Conservation (phyloP, 92 coral and sea anemone species). For the Nematostella vectensis region DNA sequence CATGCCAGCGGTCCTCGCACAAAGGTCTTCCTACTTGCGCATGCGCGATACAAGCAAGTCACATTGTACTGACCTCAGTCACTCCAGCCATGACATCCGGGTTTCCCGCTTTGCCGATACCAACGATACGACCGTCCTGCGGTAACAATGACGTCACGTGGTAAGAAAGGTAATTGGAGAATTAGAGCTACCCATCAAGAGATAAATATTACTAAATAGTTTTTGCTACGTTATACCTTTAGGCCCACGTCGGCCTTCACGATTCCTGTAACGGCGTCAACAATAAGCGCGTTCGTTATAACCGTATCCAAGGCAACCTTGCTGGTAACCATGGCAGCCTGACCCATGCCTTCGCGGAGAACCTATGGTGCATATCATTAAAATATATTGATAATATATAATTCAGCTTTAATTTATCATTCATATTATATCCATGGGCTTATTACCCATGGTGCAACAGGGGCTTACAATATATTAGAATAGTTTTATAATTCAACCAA, state of each 20-base stretch:
- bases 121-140: slow-evolving; percentile 49
- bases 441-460: no score
- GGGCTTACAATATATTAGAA: no score
- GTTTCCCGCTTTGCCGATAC: slow-evolving; percentile 61
- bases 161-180: no score
- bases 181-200: not conserved
- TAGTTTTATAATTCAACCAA: no score
- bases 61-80: slow-evolving; percentile 49
- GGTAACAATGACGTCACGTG: no score
- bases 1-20: no score
- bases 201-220: no score
- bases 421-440: no score
- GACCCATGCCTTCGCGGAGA: slow-evolving; percentile 63
- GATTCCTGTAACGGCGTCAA: slow-evolving; percentile 59
- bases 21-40: no score
- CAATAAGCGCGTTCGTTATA: slow-evolving; percentile 57
- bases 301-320: slow-evolving; percentile 50
- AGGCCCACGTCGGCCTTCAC: slow-evolving; percentile 63
- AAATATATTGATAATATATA: no score
- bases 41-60: no score
- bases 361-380: slow-evolving; percentile 16
- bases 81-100: slow-evolving; percentile 65
- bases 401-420: not conserved
- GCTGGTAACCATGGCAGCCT: slow-evolving; percentile 44
- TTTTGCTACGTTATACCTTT: no score